These are phyloP conservation scores for Aldabrachelys gigantea DNA, from an alignment of 2,113 vertebrate species.

Conservation along the genomic window DNA sequence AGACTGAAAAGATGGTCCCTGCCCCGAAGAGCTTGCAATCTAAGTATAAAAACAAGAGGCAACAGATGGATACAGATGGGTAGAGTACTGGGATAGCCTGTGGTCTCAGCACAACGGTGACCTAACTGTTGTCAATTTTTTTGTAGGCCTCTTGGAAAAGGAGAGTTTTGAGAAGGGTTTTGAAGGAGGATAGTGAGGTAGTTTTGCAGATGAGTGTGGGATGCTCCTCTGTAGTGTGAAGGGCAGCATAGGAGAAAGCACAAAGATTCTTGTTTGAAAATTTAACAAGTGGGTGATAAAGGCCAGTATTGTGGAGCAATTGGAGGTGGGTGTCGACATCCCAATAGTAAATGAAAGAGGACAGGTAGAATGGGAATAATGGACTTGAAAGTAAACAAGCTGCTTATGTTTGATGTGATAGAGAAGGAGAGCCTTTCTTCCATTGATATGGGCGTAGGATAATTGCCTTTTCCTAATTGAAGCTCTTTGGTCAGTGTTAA, in stretches of 20 bases:
- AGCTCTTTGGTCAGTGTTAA: background rate
- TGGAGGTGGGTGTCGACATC: too few species aligned
- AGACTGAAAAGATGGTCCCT: background rate
- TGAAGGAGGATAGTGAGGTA: background rate
- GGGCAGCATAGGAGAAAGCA: background rate
- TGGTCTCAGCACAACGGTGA: background rate
- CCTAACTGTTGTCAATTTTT: background rate
- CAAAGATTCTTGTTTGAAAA: background rate
- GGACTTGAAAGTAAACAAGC: background rate
- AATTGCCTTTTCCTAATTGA: constrained; percentile 6
- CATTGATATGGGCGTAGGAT: background rate
- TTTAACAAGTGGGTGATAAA: background rate
- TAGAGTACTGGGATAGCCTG: background rate
- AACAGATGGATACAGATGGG: background rate
- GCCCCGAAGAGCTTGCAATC: background rate
- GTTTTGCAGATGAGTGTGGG: background rate
- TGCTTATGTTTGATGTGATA: background rate
- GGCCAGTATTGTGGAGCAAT: background rate
- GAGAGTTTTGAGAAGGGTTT: background rate
- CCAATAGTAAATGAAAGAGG: background rate
- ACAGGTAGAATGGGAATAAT: background rate
- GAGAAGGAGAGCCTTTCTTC: background rate
- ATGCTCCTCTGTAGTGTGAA: background rate
- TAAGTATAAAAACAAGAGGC: background rate
- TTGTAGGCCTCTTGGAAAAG: background rate